Evolutionary conservation across 2,797 vertebrate species (phyloP).

Genomic region (Chaetodon trifasciatus): DNA sequence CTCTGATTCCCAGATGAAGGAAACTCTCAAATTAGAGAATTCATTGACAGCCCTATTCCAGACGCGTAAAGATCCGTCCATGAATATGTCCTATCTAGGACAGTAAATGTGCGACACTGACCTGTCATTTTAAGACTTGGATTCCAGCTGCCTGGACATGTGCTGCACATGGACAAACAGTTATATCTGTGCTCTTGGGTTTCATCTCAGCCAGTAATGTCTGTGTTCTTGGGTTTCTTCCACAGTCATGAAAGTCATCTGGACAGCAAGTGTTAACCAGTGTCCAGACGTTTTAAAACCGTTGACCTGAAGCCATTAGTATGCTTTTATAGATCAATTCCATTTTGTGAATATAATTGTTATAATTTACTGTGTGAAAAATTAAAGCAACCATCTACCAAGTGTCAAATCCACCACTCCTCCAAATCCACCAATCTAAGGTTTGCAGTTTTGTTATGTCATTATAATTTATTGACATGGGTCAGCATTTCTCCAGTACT

Average conservation of each 20-base stretch:
- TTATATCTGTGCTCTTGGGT: constrained; percentile 44
- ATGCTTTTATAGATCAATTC: background rate
- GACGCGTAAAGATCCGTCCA: constrained; percentile 21
- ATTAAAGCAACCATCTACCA: background rate
- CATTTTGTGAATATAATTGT: background rate
- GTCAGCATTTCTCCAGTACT: background rate
- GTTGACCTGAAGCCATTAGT: background rate
- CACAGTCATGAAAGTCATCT: constrained; percentile 19
- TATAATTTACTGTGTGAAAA: background rate
- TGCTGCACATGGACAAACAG: constrained; percentile 42
- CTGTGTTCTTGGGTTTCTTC: constrained; percentile 43
- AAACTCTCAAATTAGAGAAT: background rate
- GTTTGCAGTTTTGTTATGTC: background rate
- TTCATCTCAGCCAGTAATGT: constrained; percentile 50
- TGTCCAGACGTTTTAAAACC: constrained; percentile 18
- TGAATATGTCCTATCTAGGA: constrained; percentile 43
- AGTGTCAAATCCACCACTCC: too few species aligned
- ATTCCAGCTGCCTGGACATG: constrained; percentile 54
- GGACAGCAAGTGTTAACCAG: constrained; percentile 35
- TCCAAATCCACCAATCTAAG: background rate
- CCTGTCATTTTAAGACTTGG: constrained; percentile 33
- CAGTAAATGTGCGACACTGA: constrained; percentile 56
- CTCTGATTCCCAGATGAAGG: too few species aligned
- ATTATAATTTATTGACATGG: background rate
- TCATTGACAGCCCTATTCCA: background rate